These are phyloP conservation scores for Anguilla marmorata DNA, from an alignment of 2,797 vertebrate genomes.

Conservation along the genomic window DNA sequence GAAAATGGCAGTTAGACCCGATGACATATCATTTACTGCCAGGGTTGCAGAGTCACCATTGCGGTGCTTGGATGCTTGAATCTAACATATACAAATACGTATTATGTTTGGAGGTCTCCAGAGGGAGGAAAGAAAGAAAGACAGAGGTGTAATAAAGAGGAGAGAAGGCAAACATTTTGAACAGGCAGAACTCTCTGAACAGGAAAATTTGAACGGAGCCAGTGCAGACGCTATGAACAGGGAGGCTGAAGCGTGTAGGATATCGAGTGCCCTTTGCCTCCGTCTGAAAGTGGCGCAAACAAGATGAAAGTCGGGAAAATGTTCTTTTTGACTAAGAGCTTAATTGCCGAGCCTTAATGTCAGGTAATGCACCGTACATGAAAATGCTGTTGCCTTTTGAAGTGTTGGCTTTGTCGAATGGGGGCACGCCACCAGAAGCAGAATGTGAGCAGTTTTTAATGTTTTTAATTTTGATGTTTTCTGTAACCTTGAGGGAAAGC, in stretches of 20 bases:
- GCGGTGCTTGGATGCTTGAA: background rate
- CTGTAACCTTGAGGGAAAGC: background rate
- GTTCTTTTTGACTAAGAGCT: constrained; percentile 8
- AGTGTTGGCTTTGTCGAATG: constrained; percentile 10
- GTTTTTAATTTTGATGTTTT: background rate
- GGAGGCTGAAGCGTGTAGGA: background rate
- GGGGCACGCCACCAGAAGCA: background rate
- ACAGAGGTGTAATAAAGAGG: background rate
- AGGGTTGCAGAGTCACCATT: background rate
- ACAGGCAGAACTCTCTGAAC: background rate
- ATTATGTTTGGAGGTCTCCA: background rate
- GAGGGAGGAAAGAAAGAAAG: no score
- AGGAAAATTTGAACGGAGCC: background rate
- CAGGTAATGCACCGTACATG: background rate
- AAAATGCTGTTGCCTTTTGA: constrained; percentile 11
- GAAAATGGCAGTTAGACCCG: background rate
- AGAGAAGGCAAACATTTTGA: background rate
- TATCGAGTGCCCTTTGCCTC: background rate
- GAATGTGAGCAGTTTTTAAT: background rate
- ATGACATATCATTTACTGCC: background rate
- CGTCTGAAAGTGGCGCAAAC: background rate
- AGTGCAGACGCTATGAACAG: background rate
- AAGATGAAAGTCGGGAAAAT: background rate
- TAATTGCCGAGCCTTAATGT: constrained; percentile 16
- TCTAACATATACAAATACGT: background rate